Conservation (phyloP, 1,140 invertebrate species). For the Chironomus tepperi region DNA sequence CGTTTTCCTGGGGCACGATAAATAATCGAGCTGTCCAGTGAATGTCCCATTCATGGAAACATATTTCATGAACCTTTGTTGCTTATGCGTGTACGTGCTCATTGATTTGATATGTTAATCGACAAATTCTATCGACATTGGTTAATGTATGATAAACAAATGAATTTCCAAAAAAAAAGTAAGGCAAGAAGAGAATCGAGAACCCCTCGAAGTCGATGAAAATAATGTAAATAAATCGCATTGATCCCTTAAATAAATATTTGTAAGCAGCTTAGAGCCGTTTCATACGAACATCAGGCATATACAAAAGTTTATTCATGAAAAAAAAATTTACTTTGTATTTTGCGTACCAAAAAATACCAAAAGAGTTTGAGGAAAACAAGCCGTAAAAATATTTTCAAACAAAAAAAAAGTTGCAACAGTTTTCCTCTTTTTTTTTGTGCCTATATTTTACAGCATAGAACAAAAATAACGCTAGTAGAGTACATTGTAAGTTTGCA, state of each 20-base stretch:
- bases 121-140: neutral
- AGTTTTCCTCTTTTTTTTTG: no score
- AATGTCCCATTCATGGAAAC: neutral
- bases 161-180: neutral
- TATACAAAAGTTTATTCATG: neutral
- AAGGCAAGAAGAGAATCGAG: no score
- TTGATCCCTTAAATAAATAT: conserved; percentile 9
- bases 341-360: neutral
- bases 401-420: neutral
- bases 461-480: no score
- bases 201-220: neutral
- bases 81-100: neutral
- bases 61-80: neutral
- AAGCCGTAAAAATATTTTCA: neutral
- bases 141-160: no score
- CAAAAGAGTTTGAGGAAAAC: neutral
- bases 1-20: neutral
- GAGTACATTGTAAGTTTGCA: no score
- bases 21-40: neutral
- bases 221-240: conserved; percentile 1
- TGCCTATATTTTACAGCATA: no score
- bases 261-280: neutral
- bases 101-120: conserved; percentile 16
- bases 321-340: neutral
- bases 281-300: neutral